These are phyloP conservation scores for Blomia tropicalis DNA, from an alignment of 2,888 invertebrate genomes.

Conservation along the genomic window DNA sequence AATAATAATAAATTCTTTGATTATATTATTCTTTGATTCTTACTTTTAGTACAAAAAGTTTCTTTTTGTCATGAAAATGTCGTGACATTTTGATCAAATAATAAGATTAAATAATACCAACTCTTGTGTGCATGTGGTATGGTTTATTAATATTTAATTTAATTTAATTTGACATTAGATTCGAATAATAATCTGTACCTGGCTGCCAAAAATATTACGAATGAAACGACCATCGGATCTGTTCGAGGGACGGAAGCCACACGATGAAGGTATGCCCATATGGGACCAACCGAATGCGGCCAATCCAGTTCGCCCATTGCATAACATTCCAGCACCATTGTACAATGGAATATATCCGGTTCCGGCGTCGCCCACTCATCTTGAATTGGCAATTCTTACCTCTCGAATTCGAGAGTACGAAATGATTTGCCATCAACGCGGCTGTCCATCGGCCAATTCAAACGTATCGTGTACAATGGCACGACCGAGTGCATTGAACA, in stretches of 20 bases:
- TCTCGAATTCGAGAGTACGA: constrained; percentile 2
- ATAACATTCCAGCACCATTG: not conserved
- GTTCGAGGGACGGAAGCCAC: too few species aligned
- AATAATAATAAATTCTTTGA: too few species aligned
- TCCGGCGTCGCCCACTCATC: not conserved
- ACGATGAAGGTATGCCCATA: not conserved
- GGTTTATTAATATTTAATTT: not conserved
- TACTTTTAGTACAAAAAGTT: too few species aligned
- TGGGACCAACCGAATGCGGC: not conserved
- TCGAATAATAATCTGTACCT: constrained; percentile 81
- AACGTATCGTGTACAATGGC: too few species aligned
- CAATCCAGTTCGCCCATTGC: not conserved
- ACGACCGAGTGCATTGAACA: too few species aligned
- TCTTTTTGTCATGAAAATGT: not conserved
- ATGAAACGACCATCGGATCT: constrained; percentile 93
- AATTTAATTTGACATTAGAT: constrained; percentile 45
- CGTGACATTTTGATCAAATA: not conserved
- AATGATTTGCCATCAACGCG: not conserved
- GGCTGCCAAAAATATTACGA: constrained; percentile 89
- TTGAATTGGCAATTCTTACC: not conserved
- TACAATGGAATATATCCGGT: not conserved
- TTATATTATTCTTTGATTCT: too few species aligned
- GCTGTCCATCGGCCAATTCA: not conserved
- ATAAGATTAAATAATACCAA: not conserved
- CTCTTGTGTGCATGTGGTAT: not conserved